Percentiles rank a stretch among this genome's conserved stretches.
Conservation (phyloP, 1,140 invertebrate genomes). For the Tachypleus tridentatus region DNA sequence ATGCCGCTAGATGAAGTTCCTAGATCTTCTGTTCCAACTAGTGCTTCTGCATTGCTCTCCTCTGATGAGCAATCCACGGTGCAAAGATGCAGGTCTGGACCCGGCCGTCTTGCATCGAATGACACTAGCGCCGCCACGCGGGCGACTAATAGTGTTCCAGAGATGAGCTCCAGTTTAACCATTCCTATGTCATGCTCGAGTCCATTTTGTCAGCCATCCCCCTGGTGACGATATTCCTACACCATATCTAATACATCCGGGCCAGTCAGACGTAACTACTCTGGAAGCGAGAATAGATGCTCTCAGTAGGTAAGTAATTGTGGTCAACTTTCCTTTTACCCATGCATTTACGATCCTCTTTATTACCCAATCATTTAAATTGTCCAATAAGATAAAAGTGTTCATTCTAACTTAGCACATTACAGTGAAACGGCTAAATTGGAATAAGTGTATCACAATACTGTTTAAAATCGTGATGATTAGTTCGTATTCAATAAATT, state of each 20-base stretch:
- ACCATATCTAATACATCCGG: not conserved
- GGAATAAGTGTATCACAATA: too few relatives aligned
- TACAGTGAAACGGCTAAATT: too few relatives aligned
- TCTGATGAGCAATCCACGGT: slow-evolving; percentile 16
- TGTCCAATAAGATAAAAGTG: too few relatives aligned
- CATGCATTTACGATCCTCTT: too few relatives aligned
- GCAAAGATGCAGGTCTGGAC: slow-evolving; percentile 33
- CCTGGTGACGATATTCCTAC: not conserved
- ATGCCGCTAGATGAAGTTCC: too few relatives aligned
- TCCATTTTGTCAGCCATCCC: not conserved
- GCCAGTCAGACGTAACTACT: not conserved
- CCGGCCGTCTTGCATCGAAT: slow-evolving; percentile 7
- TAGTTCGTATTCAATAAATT: too few relatives aligned
- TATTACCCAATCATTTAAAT: too few relatives aligned
- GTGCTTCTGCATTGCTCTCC: slow-evolving; percentile 7
- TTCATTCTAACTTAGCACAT: too few relatives aligned
- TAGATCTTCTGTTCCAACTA: slow-evolving; percentile 11
- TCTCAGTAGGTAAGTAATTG: not conserved
- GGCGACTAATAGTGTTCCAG: slow-evolving; percentile 29
- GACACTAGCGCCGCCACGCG: slow-evolving; percentile 11
- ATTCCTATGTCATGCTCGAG: slow-evolving; percentile 30
- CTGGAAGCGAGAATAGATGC: not conserved
- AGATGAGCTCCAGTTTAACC: slow-evolving; percentile 36
- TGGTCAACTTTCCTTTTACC: too few relatives aligned
- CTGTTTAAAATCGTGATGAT: too few relatives aligned